phyloP scores from a whole-genome alignment of 1,140 invertebrate species.

The Drosophila kohkoa region DNA sequence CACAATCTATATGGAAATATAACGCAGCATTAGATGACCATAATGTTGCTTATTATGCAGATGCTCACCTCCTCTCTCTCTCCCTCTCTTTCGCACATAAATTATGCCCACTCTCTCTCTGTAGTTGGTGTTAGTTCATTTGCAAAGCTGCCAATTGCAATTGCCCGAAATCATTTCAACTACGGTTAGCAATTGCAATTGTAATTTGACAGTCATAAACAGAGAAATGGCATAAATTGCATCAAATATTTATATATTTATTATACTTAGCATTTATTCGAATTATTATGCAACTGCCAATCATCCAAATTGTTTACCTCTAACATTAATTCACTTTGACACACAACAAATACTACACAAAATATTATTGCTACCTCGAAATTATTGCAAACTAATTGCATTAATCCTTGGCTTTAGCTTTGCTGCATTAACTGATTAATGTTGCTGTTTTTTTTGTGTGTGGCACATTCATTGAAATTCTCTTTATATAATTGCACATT shows the following conservation, averaged over 20 bases:
- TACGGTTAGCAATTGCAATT: neutral
- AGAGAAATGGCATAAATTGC: neutral
- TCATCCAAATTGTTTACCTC: neutral
- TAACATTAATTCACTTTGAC: neutral
- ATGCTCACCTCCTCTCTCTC: conserved; percentile 3
- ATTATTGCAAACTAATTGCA: neutral
- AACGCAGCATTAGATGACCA: conserved; percentile 36
- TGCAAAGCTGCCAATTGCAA: conserved; percentile 28
- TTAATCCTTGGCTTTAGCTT: neutral
- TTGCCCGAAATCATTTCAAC: conserved; percentile 15
- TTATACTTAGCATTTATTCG: neutral
- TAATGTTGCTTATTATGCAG: conserved; percentile 53
- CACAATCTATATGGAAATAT: conserved; percentile 57
- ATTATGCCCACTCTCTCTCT: conserved; percentile 6
- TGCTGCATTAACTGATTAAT: neutral
- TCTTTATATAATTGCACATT: neutral
- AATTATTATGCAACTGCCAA: neutral
- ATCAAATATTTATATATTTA: conserved; percentile 3
- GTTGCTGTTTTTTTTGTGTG: neutral
- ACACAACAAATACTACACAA: neutral
- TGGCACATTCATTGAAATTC: neutral
- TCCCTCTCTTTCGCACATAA: neutral
- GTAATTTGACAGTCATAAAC: conserved; percentile 4
- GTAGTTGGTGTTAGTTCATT: neutral
- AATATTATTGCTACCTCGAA: no score